These are phyloP conservation scores for Seriola quinqueradiata DNA, from an alignment of 2,113 vertebrate genomes.

Conservation along the genomic window DNA sequence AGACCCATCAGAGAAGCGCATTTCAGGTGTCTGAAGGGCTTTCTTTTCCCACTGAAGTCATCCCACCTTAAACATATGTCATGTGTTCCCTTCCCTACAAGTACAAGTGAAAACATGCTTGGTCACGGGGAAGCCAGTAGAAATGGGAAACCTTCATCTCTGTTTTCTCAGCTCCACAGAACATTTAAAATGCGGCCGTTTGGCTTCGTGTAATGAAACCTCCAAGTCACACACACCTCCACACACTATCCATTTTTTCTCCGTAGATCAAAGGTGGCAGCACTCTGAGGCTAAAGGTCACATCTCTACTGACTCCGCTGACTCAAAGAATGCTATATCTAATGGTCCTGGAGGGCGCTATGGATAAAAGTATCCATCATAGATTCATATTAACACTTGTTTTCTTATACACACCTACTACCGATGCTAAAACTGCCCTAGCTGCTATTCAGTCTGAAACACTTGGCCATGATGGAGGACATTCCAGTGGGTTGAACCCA, in stretches of 20 bases:
- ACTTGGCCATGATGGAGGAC: constrained; percentile 37
- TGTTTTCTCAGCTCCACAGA: not conserved
- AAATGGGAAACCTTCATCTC: not conserved
- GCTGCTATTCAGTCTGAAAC: not conserved
- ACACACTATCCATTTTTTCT: not conserved
- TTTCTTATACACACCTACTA: not conserved
- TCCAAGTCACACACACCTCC: not conserved
- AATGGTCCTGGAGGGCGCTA: not conserved
- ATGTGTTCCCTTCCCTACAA: not conserved
- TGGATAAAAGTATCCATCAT: not conserved
- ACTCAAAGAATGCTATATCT: not conserved
- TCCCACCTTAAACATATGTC: constrained; percentile 1
- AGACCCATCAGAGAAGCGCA: constrained; percentile 6
- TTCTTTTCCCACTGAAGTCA: not conserved
- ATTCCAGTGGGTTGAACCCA: constrained; percentile 65
- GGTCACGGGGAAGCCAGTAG: not conserved
- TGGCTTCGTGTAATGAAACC: not conserved
- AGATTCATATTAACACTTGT: not conserved
- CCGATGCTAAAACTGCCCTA: not conserved
- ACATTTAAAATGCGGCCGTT: not conserved
- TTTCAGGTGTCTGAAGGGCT: constrained; percentile 15
- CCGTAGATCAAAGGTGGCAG: not conserved
- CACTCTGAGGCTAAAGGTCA: constrained; percentile 32
- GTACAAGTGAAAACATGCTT: not conserved
- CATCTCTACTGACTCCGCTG: not conserved